Conservation (phyloP, 2,797 vertebrate species). For the Muscicapa striata region DNA sequence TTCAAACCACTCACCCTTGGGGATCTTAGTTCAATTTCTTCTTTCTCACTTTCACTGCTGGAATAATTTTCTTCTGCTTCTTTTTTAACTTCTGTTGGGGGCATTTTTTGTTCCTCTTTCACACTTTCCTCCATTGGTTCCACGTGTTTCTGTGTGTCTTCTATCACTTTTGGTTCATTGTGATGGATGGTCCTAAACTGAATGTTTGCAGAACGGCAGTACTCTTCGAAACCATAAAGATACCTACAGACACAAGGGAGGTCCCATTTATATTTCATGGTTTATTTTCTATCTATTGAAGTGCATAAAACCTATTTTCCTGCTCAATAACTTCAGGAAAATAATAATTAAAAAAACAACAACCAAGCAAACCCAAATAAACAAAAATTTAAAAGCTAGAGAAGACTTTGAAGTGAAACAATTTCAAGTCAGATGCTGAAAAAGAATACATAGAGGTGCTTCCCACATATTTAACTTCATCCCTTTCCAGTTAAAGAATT, state of each 20-base stretch:
- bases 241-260: constrained; percentile 80
- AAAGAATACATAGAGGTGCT: not conserved
- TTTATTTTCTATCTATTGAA: not conserved
- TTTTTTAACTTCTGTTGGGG: constrained; percentile 74
- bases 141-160: constrained; percentile 71
- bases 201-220: constrained; percentile 93
- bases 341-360: not conserved
- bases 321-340: not conserved
- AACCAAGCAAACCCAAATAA: not conserved
- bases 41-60: constrained; percentile 88
- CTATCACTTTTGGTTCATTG: constrained; percentile 87
- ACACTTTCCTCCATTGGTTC: constrained; percentile 77
- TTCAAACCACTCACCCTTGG: constrained; percentile 77
- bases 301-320: not conserved
- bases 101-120: constrained; percentile 76
- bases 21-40: constrained; percentile 79
- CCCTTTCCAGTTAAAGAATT: not conserved
- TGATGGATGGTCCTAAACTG: constrained; percentile 96
- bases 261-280: not conserved
- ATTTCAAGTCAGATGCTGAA: not conserved
- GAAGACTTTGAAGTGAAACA: not conserved
- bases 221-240: constrained; percentile 97
- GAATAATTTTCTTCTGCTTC: constrained; percentile 82
- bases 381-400: not conserved
- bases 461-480: not conserved